Percentiles rank a stretch among this genome's conserved stretches.
These are phyloP conservation scores for Bubo bubo DNA, from an alignment of 2,113 vertebrate genomes.

Conservation along the genomic window DNA sequence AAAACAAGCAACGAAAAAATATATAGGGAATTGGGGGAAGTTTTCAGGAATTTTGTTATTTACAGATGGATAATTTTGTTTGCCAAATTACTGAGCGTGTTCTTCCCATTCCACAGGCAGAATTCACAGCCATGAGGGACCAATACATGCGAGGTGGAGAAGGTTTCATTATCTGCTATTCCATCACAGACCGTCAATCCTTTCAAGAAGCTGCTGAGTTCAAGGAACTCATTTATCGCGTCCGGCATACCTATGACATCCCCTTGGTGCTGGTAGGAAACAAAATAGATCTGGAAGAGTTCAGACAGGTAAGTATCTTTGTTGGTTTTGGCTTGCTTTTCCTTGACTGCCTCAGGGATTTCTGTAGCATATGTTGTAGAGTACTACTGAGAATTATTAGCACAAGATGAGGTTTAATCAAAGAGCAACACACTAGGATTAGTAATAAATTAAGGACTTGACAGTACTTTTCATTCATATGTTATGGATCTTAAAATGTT, in stretches of 20 bases:
- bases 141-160: conserved; percentile 85
- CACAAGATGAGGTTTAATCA: not conserved
- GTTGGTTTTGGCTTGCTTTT: not conserved
- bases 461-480: not conserved
- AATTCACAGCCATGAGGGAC: conserved; percentile 87
- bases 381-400: not conserved
- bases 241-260: conserved; percentile 81
- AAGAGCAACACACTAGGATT: not conserved
- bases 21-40: not conserved
- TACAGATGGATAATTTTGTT: not conserved
- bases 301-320: conserved; percentile 74
- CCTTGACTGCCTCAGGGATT: not conserved
- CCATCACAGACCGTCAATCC: conserved; percentile 84
- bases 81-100: not conserved
- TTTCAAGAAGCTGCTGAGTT: conserved; percentile 85
- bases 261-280: conserved; percentile 84
- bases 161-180: conserved; percentile 86
- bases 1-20: not conserved
- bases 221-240: conserved; percentile 86
- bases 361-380: not conserved
- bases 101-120: conserved; percentile 71
- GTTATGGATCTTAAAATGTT: not conserved
- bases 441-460: not conserved
- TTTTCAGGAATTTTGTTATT: not conserved
- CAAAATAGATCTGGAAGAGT: conserved; percentile 83